Percentiles rank a stretch among this genome's conserved stretches.
phyloP scores from a whole-genome alignment of 2,797 vertebrate species.

The Hafferia zeledoni region DNA sequence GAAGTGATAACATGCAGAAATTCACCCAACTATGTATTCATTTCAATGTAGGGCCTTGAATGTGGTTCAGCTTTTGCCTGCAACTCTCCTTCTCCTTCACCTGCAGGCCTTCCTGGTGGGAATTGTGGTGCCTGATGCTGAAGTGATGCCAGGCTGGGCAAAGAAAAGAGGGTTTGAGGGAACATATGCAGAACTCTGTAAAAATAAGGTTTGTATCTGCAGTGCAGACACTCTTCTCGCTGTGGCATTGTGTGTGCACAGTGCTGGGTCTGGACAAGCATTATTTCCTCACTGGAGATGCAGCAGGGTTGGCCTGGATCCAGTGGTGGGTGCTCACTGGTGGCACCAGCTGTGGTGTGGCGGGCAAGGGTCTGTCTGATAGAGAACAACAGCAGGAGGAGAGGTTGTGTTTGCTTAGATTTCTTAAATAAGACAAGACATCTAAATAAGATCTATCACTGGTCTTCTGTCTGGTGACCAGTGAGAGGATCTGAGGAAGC shows the following conservation, averaged over 20 bases:
- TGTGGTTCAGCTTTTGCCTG: not conserved
- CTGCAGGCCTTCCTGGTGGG: conserved; percentile 93
- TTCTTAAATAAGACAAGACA: not conserved
- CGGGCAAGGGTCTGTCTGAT: not conserved
- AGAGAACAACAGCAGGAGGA: not conserved
- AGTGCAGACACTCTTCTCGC: accelerated
- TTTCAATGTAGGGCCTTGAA: not conserved
- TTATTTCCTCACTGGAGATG: not conserved
- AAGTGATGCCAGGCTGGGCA: conserved; percentile 93
- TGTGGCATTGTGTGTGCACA: not conserved
- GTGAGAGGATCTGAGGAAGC: not conserved
- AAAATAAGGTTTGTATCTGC: conserved; percentile 82
- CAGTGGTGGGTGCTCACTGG: not conserved
- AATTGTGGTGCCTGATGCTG: conserved; percentile 92
- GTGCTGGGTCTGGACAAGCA: not conserved
- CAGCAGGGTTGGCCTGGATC: not conserved
- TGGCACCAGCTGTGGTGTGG: not conserved
- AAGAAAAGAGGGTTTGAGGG: conserved; percentile 91
- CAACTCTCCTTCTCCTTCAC: not conserved
- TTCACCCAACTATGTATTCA: not conserved
- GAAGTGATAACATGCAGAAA: not conserved
- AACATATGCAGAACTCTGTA: conserved; percentile 86
- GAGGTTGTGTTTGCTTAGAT: not conserved
- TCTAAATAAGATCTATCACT: not conserved
- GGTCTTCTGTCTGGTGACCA: not conserved